Conservation (phyloP, 2,888 invertebrate species). For the Andrena marginata region DNA sequence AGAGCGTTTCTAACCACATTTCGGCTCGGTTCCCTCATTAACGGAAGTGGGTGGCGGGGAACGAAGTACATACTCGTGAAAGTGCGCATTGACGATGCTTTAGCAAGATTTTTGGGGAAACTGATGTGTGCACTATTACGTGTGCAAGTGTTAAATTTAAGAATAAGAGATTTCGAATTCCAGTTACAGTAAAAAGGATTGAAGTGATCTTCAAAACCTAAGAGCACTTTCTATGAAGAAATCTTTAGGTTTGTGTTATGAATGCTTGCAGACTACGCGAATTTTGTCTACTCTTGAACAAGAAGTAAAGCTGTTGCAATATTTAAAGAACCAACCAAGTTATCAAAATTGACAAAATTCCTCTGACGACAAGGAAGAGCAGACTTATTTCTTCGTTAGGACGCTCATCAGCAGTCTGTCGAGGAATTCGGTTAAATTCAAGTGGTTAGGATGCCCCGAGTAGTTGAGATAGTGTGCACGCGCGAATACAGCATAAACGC, state of each 20-base stretch:
- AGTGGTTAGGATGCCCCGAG: slow-evolving; percentile 35
- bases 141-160: neutral
- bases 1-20: slow-evolving; percentile 50
- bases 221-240: no score
- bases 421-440: slow-evolving; percentile 30
- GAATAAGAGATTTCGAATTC: neutral
- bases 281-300: no score
- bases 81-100: neutral
- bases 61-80: slow-evolving; percentile 15
- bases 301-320: no score
- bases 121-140: neutral
- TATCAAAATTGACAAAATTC: no score
- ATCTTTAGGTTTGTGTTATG: no score
- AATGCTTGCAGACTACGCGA: no score
- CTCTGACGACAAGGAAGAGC: neutral
- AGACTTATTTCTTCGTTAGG: neutral
- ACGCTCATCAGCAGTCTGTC: neutral
- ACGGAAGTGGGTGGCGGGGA: slow-evolving; percentile 37
- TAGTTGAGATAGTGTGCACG: slow-evolving; percentile 51
- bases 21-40: slow-evolving; percentile 53
- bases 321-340: no score
- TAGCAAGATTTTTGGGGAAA: neutral
- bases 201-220: neutral
- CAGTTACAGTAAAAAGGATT: neutral
- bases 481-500: slow-evolving; percentile 36